Base-by-base conservation (phyloP, 2,888 invertebrate species). In the Synanthedon andrenaeformis region DNA sequence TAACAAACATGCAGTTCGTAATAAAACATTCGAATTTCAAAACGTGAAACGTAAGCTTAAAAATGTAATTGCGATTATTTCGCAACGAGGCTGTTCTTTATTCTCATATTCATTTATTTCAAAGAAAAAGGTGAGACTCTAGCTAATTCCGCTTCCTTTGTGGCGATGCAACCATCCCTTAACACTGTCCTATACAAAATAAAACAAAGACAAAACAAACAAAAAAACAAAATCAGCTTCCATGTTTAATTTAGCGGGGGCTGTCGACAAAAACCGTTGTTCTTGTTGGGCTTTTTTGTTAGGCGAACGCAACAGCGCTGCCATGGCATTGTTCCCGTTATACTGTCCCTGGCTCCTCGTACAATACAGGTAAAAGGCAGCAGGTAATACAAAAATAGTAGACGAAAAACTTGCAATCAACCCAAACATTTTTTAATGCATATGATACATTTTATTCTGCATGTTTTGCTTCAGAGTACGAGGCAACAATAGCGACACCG, bases 221-320 rank as follows among this genome's bases (percentile, higher is more conserved):
- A 76, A 67, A 63, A 70, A 72, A 79, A 78, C 72, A 78, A 82
- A 82, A 80, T 80, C 76, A 74, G 76, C 79, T 76, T 72, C 76
- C 76, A 75, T 81, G 82, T 85, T 84, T 84, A 84, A 86, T 85
- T 86, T 86, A 80, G 82, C 82, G 76, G 74, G 76, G 77, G 76
- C 69, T 75, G 79, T 77, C 71, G 72, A 76, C 82, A 84, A 85
- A 83, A 84, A 85, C 76, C 74, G 75, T 70, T 70, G 76, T 69
- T 72, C 72, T 71, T 66, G 77, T 72, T 75, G 72, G 72, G 71
- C 70, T 72, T 81, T 84, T 85, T 84, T 83, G 81, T 79, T 77
- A 77, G 72, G 74, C 76, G 69, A 72, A 79, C 77, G 75, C 77
- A 76, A 80, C 81, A 75, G 73, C 73, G 69, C 65, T 66, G 80